Base-by-base conservation (phyloP, 2,797 vertebrate genomes). In the Anguilla pacifica region DNA sequence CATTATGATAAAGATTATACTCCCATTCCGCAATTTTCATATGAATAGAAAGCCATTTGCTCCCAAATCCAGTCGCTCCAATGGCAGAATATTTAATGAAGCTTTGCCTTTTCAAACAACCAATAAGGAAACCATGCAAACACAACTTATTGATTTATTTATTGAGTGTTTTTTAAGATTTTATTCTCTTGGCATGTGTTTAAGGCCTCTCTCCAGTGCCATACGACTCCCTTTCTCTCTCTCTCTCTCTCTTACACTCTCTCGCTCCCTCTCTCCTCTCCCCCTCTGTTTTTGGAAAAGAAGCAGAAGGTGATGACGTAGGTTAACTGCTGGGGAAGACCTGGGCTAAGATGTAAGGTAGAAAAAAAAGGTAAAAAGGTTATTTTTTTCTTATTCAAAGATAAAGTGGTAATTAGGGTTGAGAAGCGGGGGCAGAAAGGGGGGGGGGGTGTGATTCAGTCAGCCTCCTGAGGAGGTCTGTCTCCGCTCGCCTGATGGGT, bases 1-100 rank as follows among this genome's bases (percentile, higher is more conserved):
- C 9, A 87, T 82, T 43, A 49, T 64, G 72, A 77, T 9, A 61
- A 53, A 43, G 86, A 82, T 82, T 87, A 87, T 84, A 59, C 13
- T 72, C 43, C 72, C 28, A 77, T 28, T 28, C 22, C 28, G 31
- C n/a, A 86, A 86, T 51, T 15, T 13, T 53, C 13, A 49, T 84
- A 43, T 67, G 72, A 53, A 39, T 74, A 55, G 85, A 84, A 67
- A 10, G 3, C 19, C 3, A 25, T 64, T 64, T 64, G 61, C 19
- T 25, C 25, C 25, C 31, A 64, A 39, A 84, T 49, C 46, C 59
- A 28, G 39, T 83, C 43, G 59, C 25, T 31, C 35, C 22, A 1
- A 87, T 84, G 0, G 74, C 28, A 35, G 22, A 87, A 57, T 87
- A 61, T 31, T 64, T 22, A 64, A 57, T 17, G 28, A 22, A 86